Conservation (phyloP, 1,140 invertebrate genomes). For the Bombus affinis region DNA sequence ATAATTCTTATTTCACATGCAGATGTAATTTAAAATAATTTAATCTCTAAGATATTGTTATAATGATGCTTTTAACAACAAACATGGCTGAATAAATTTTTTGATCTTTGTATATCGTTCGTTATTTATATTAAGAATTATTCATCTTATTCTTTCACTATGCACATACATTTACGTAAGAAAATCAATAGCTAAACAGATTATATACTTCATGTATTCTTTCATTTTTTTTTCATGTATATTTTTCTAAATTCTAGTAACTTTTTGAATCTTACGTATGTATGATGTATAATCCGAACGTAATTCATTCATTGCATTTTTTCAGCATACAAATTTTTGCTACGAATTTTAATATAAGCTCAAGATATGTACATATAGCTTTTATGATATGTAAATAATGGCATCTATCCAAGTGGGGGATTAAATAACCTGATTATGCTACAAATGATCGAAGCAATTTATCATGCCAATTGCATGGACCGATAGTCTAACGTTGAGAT, state of each 20-base stretch:
- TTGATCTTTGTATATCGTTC: constrained; percentile 39
- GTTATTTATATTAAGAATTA: not conserved
- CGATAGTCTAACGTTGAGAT: constrained; percentile 65
- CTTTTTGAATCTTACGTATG: not conserved
- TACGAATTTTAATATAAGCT: constrained; percentile 10
- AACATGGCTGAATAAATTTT: constrained; percentile 41
- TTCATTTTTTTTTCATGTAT: constrained; percentile 40
- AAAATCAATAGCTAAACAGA: constrained; percentile 9
- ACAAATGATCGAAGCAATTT: constrained; percentile 36
- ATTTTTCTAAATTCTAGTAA: constrained; percentile 46
- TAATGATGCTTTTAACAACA: constrained; percentile 39
- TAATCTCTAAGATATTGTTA: constrained; percentile 36
- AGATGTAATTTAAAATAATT: constrained; percentile 43
- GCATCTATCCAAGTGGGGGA: constrained; percentile 1
- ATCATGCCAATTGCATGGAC: constrained; percentile 71
- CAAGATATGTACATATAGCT: constrained; percentile 4
- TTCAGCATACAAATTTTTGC: not conserved
- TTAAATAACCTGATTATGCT: constrained; percentile 55
- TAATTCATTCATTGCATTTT: constrained; percentile 22
- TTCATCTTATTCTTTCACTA: not conserved
- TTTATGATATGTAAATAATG: constrained; percentile 24
- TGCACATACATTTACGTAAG: constrained; percentile 10
- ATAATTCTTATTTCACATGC: constrained; percentile 31
- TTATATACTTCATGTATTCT: constrained; percentile 43
- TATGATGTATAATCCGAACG: constrained; percentile 36